Evolutionary conservation across 2,888 invertebrate genomes (phyloP), one percentile per base, ranked within the genome.

Genomic region (Nemotelus nigrinus): DNA sequence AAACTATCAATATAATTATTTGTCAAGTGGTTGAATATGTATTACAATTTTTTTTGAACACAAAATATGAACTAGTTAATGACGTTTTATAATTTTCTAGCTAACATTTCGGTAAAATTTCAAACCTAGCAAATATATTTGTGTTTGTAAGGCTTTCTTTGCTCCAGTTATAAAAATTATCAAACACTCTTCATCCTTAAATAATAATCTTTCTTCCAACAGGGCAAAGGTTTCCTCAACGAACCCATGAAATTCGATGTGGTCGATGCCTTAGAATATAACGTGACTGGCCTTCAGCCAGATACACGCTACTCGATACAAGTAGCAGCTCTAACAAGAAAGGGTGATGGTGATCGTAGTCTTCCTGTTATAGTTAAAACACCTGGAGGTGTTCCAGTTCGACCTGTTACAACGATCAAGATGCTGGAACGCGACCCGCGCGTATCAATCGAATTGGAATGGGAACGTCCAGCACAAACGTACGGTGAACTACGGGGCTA

Each of bases 261-360:
- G 41, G 91, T 94, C 83, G 95, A 95, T 83, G 93, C 94, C 72
- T 86, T 94, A 78, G 94, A 96, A 84, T 90, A 93, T 82, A 96
- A 96, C 85, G 92, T 98, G 74, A 93, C 94, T 10, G 95, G 94
- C 10, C 89, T 99, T 64, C 96, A 98, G 86, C 98, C 99, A 3
- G 98, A 99, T 85, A 97, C 99, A 0, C 92, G 92, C 82, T 99
- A 99, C 88, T 93, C 93, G 76, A 93, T 98, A 78, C 96, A 97
- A 89, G 97, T 99, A 78, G 97, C 97, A 0, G 99, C 98, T 0
- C 89, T 98, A 79, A 99, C 99, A 3, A 91, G 97, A 80, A 97
- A 97, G 87, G 99, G 99, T 63, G 99, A 99, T 86, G 99, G 99
- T 41, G 94, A 96, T 86, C 90, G 97, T 81, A 97, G 97, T 85